These are phyloP conservation scores for Petrophora chlorosata DNA, from an alignment of 2,888 invertebrate genomes.

Conservation along the genomic window DNA sequence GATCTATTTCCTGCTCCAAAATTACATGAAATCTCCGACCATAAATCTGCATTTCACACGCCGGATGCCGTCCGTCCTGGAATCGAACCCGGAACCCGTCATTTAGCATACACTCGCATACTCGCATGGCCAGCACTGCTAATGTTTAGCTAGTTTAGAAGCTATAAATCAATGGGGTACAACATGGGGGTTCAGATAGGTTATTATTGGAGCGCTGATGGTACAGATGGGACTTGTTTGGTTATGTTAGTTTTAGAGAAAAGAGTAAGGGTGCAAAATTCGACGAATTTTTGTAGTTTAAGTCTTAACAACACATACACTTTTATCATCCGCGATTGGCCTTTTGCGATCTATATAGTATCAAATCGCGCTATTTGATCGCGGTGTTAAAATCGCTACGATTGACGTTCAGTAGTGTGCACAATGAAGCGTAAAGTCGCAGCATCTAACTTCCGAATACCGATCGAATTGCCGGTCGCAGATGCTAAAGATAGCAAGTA, in stretches of 20 bases:
- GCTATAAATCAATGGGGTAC: constrained; percentile 23
- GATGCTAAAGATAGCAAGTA: too few species aligned
- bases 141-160: constrained; percentile 13
- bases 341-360: too few species aligned
- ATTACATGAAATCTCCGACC: constrained; percentile 6
- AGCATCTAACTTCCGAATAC: too few species aligned
- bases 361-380: too few species aligned
- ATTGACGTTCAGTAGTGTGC: too few species aligned
- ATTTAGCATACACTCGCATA: constrained; percentile 21
- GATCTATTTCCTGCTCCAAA: constrained; percentile 9
- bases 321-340: too few species aligned
- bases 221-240: background rate
- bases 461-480: too few species aligned
- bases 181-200: constrained; percentile 18
- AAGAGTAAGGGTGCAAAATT: background rate
- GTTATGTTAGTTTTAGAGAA: background rate
- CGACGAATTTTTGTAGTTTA: too few species aligned
- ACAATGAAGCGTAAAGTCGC: too few species aligned
- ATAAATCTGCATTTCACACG: constrained; percentile 15
- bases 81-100: constrained; percentile 27
- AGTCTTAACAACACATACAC: too few species aligned
- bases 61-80: constrained; percentile 20
- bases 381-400: too few species aligned
- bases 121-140: constrained; percentile 3
- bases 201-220: constrained; percentile 10